Evolutionary conservation across 1,140 invertebrate species (phyloP).

Genomic region (Ridgeia piscesae): DNA sequence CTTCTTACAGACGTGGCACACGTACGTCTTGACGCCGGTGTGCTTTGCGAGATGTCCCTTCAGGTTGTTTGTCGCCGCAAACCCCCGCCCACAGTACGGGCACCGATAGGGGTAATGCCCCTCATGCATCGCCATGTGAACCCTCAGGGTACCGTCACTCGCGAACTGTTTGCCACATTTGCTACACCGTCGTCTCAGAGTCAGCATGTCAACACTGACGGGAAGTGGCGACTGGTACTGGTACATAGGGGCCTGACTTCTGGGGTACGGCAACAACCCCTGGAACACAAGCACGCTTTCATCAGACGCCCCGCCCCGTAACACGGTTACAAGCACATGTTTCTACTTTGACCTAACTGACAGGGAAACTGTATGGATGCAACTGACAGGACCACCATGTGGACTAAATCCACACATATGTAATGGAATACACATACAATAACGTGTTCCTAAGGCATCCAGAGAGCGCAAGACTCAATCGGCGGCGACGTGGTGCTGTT

Average conservation of each 20-base stretch:
- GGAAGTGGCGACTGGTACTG: background rate
- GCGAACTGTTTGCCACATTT: slow-evolving; percentile 2
- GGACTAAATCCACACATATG: background rate
- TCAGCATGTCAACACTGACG: background rate
- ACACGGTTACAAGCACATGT: background rate
- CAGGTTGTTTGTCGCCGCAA: slow-evolving; percentile 8
- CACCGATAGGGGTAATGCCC: slow-evolving; percentile 7
- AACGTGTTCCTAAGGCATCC: background rate
- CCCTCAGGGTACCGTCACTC: background rate
- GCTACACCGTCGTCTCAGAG: background rate
- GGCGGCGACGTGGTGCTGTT: background rate
- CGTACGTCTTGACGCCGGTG: background rate
- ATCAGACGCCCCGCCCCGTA: background rate
- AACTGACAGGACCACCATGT: background rate
- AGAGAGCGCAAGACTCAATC: background rate
- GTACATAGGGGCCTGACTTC: background rate
- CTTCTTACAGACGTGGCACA: background rate
- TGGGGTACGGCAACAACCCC: background rate
- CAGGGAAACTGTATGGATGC: background rate
- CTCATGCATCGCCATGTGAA: background rate
- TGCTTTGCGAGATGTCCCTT: slow-evolving; percentile 13
- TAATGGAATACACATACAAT: background rate
- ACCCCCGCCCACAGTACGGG: slow-evolving; percentile 9
- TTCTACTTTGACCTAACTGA: background rate
- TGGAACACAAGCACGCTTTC: background rate